Conservation (phyloP, 2,888 invertebrate genomes). For the Caenorhabditis afra region DNA sequence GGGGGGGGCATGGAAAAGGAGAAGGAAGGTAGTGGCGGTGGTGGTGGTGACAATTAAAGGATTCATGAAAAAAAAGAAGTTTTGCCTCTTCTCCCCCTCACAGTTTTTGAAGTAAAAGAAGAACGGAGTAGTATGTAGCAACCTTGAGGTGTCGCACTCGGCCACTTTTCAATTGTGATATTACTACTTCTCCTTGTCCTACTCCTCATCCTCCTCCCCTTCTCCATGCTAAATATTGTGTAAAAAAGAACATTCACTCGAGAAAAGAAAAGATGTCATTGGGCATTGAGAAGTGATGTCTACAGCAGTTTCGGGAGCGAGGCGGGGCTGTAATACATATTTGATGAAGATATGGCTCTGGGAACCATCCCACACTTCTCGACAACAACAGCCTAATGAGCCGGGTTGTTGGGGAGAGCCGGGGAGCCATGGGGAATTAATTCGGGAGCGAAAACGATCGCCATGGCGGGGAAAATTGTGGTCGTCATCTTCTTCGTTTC, state of each 20-base stretch:
- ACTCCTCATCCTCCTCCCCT: not conserved
- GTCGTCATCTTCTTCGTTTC: too few relatives aligned
- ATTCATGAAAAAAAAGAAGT: conserved; percentile 50
- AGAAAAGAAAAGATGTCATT: not conserved
- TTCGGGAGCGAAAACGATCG: too few relatives aligned
- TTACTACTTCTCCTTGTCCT: conserved; percentile 21
- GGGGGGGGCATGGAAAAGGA: not conserved
- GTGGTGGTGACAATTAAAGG: conserved; percentile 56
- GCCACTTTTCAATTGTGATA: conserved; percentile 33
- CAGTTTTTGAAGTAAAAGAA: conserved; percentile 23
- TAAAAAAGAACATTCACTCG: not conserved
- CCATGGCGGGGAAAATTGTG: too few relatives aligned
- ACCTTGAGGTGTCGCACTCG: conserved; percentile 46
- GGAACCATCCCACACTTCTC: too few relatives aligned
- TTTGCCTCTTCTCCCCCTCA: conserved; percentile 30
- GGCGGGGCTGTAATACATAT: conserved; percentile 22
- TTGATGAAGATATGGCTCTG: conserved; percentile 13
- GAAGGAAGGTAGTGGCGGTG: conserved; percentile 6
- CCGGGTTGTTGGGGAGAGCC: too few relatives aligned
- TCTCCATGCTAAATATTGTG: not conserved
- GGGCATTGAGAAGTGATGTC: too few relatives aligned
- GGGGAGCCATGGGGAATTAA: too few relatives aligned
- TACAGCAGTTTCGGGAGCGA: too few relatives aligned
- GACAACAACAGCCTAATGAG: too few relatives aligned
- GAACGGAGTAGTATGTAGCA: conserved; percentile 39